Percentiles rank a stretch among this genome's conserved stretches.
These are phyloP conservation scores for Anoplius nigerrimus DNA, from an alignment of 2,888 invertebrate genomes.

Conservation along the genomic window DNA sequence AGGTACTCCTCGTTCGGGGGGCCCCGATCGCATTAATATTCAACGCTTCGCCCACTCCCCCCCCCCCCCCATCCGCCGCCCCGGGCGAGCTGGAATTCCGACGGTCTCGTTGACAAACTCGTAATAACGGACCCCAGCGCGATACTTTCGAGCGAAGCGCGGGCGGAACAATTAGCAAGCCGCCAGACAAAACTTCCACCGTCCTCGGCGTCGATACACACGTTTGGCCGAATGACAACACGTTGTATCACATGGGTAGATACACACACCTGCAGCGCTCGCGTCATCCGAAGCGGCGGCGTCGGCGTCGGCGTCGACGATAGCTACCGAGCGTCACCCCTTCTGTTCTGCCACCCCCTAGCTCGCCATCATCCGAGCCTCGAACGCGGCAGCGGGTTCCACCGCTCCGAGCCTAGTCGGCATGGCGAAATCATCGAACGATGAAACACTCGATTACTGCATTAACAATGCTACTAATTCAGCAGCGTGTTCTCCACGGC, in stretches of 20 bases:
- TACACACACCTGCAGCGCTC: constrained; percentile 51
- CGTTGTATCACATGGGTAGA: constrained; percentile 61
- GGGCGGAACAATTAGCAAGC: not conserved
- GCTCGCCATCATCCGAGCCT: constrained; percentile 12
- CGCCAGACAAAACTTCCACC: constrained; percentile 9
- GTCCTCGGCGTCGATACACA: constrained; percentile 33
- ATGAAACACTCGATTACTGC: constrained; percentile 72
- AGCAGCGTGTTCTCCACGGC: constrained; percentile 32
- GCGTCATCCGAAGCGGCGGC: constrained; percentile 56
- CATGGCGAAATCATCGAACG: constrained; percentile 65
- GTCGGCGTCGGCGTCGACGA: constrained; percentile 24
- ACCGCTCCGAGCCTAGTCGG: no score
- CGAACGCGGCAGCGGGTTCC: constrained; percentile 22
- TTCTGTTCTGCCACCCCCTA: constrained; percentile 17
- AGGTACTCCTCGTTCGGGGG: no score
- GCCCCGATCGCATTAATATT: no score
- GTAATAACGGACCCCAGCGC: constrained; percentile 33
- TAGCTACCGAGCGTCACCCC: constrained; percentile 5
- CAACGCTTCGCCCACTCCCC: not conserved
- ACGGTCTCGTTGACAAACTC: constrained; percentile 14
- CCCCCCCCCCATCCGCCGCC: not conserved
- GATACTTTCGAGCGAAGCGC: constrained; percentile 8
- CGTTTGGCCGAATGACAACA: constrained; percentile 57
- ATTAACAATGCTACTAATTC: constrained; percentile 71
- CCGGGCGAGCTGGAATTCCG: not conserved